Base-by-base conservation (phyloP, 1,140 invertebrate species). In the Drosophila paulistorum region DNA sequence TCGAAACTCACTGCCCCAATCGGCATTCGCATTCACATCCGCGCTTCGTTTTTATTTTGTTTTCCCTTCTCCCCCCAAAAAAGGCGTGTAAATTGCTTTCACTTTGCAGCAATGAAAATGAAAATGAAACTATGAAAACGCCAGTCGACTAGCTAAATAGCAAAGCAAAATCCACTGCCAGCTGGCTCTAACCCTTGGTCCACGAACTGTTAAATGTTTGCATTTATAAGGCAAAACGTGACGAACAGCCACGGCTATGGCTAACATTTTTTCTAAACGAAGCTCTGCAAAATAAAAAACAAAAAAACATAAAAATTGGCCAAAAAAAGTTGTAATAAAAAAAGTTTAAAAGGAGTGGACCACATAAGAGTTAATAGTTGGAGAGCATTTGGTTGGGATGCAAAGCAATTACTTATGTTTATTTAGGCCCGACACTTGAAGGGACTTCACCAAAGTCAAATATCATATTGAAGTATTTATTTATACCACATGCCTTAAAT, bases 31-130 rank as follows among this genome's bases (percentile, higher is more conserved):
- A 77, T 79, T 83, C 59, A 69, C 77, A 87, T 86, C 71, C 77
- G 70, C 81, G 65, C 68, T 73, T 74, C 66, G 42, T 45, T 77
- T 84, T 87, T 79, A 84, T 86, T 86, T 79, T 77, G 54, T 68
- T 68, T 77, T 69, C 30, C 30, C 6, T 30, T 30, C 30, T 86
- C 65, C 60, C 60, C 41, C 30, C 30, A 6, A 80, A 86, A 65
- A 78, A 85, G 66, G 72, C 79, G 83, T 77, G 83, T 83, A 79
- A 86, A 87, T 87, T 79, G 79, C 79, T 87, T 86, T 82, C 83
- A 81, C 83, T 87, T 70, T 82, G 82, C 79, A 64, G 69, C 70
- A 76, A 51, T 65, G 65, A 58, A 64, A 77, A 79, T 74, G 65
- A 84, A 87, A 87, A 86, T 76, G 75, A 86, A 86, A 86, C 82